Evolutionary conservation across 2,797 vertebrate species (phyloP), one percentile per base, ranked within the genome.

Genomic region (Halcyon chelicuti): DNA sequence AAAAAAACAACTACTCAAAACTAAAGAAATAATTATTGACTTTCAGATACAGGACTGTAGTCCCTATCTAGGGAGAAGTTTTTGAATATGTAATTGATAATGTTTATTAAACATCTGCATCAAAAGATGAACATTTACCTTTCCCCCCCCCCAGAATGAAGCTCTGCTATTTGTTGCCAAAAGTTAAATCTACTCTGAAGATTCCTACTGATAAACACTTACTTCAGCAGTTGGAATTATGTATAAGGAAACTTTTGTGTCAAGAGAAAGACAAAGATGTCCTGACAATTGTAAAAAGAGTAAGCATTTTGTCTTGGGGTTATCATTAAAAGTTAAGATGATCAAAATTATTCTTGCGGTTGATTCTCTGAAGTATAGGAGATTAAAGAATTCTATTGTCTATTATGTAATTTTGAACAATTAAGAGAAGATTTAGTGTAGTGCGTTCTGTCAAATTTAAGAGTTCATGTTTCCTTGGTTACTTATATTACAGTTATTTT

Each of bases 221-320:
- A 62, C 98, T 99, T 81, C 99, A 99, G 94, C 99, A 99, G 97
- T 93, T 99, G 67, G 99, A 99, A 91, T 98, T 99, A 96, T 99
- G 99, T 29, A 98, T 99, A 81, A 98, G 99, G 68, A 99, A 99
- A 86, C 98, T 99, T 84, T 96, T 99, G 21, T 99, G 99, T 97
- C 98, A 99, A 88, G 99, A 99, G 82, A 99, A 99, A 95, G 99
- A 99, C 97, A 99, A 99, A 96, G 99, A 99, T 58, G 99, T 99
- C 35, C 97, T 99, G 95, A 98, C 97, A 79, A 98, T 98, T 78
- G 98, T 99, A 35, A 99, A 98, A 95, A 98, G 98, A 97, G 99
- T 99, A 97, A 98, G 98, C 7, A 7, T 52, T 88, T 88, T 47
- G 2, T 90, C 29, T 85, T 87, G 33, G 28, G 33, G 9, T 49